Percentiles rank a stretch among this genome's conserved stretches.
Evolutionary conservation across 2,797 vertebrate genomes (phyloP).

Genomic region (Lagodon rhomboides): DNA sequence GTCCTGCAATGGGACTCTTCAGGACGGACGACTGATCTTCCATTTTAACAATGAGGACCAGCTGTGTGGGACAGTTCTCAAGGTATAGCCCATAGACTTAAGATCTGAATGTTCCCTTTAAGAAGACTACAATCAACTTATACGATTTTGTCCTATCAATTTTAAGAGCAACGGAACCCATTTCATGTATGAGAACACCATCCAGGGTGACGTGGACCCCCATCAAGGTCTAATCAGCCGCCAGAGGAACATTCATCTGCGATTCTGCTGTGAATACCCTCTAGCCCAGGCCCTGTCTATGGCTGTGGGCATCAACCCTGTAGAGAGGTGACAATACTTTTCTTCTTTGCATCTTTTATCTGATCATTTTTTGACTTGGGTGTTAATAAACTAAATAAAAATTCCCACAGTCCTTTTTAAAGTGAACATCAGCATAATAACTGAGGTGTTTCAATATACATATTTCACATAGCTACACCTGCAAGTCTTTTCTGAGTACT

Average conservation of each 20-base stretch:
- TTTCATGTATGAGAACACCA: conserved; percentile 80
- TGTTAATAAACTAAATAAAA: background rate
- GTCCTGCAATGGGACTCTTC: conserved; percentile 66
- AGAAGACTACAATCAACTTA: no score
- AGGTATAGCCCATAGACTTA: conserved; percentile 54
- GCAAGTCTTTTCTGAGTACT: no score
- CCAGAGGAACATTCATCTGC: conserved; percentile 62
- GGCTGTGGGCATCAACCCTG: conserved; percentile 69
- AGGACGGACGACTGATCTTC: conserved; percentile 76
- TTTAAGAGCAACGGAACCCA: conserved; percentile 82
- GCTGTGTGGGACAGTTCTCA: conserved; percentile 78
- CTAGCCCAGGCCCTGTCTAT: conserved; percentile 75
- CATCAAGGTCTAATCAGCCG: conserved; percentile 63
- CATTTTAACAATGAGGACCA: conserved; percentile 69
- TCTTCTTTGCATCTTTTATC: background rate
- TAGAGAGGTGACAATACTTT: conserved; percentile 61
- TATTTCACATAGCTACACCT: no score
- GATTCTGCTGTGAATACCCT: conserved; percentile 76
- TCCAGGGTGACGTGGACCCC: conserved; percentile 63
- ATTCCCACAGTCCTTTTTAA: background rate
- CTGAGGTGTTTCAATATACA: background rate
- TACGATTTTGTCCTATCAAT: background rate
- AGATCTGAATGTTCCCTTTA: background rate
- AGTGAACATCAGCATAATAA: background rate
- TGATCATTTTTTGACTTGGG: background rate